Evolutionary conservation across 92 coral and sea anemone species (phyloP).

Genomic region (Bergia sp.): DNA sequence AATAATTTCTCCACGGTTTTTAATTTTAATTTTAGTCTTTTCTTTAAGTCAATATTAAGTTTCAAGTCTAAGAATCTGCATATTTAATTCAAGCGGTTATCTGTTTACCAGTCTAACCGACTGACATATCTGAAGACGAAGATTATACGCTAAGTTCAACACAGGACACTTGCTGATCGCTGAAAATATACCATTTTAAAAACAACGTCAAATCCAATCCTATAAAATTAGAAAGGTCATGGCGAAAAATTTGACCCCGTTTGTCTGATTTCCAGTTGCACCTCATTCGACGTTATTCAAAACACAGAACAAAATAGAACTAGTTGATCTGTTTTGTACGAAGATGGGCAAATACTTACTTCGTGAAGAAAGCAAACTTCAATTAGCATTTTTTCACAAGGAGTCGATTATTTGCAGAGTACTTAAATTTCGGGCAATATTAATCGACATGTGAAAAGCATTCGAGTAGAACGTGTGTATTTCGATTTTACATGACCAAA

Average conservation of each 20-base stretch:
- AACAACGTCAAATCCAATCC: not conserved
- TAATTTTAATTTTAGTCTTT: too few relatives aligned
- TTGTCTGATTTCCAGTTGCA: not conserved
- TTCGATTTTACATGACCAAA: not conserved
- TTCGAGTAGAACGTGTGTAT: slow-evolving; percentile 3
- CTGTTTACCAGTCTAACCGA: not conserved
- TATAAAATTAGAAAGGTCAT: not conserved
- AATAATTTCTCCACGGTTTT: not conserved
- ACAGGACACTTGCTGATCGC: not conserved
- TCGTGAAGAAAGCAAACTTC: not conserved
- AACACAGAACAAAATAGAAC: not conserved
- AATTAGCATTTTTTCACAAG: not conserved
- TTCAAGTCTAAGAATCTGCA: not conserved
- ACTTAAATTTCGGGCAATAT: not conserved
- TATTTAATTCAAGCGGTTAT: too few relatives aligned
- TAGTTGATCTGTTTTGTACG: not conserved
- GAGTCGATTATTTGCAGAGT: not conserved
- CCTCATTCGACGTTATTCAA: not conserved
- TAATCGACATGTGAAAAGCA: not conserved
- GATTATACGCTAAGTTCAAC: not conserved
- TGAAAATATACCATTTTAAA: not conserved
- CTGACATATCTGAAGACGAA: not conserved
- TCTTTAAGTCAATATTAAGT: too few relatives aligned
- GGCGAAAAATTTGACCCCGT: not conserved
- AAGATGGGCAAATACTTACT: slow-evolving; percentile 1